Base-by-base conservation (phyloP, 2,888 invertebrate species). In the Ochlodes sylvanus region DNA sequence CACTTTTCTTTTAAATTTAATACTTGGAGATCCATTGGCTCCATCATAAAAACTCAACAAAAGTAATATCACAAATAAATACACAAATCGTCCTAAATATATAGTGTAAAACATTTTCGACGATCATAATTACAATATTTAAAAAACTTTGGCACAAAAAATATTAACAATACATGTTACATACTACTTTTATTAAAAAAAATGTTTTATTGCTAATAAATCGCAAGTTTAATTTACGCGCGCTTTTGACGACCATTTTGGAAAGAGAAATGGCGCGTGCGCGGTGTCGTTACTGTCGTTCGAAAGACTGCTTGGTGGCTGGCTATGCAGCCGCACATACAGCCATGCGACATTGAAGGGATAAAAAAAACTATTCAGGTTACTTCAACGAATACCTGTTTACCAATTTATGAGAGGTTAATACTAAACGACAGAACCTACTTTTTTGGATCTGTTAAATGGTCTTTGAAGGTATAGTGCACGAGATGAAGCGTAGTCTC, bases 231-330 rank as follows among this genome's bases (percentile, higher is more conserved):
- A 60, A 44, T 60, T 66, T 66, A 34, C 66, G 66, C 66, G 66
- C 66, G 66, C 66, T 60, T 66, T 66, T 55, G 32, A 6, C 52
- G 1, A 32, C 54, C 66, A 66, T 61, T 60, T 60, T 58, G 5
- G 32, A 58, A 32, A 50, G 58, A 52, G 58, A 60, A 66, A 66
- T 27, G 72, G 83, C 87, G 86, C 88, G 79, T 83, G 89, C 87
- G 84, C 86, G 78, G 73, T 77, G 79, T 76, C 79, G 77, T 69
- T 72, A 78, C 73, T 77, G 79, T 76, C 79, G 77, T 69, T 72
- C 69, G 69, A 72, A 75, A 70, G 74, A 83, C 83, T 50, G 50
- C 50, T 12, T 17, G 17, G 15, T 84, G 85, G 70, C 74, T 44
- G 63, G 71, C 71, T 62, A 70, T 70, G 66, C 65, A 41, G 44